Evolutionary conservation across 2,888 invertebrate genomes (phyloP), one percentile per base, ranked within the genome.

Genomic region (Craniophora ligustri): DNA sequence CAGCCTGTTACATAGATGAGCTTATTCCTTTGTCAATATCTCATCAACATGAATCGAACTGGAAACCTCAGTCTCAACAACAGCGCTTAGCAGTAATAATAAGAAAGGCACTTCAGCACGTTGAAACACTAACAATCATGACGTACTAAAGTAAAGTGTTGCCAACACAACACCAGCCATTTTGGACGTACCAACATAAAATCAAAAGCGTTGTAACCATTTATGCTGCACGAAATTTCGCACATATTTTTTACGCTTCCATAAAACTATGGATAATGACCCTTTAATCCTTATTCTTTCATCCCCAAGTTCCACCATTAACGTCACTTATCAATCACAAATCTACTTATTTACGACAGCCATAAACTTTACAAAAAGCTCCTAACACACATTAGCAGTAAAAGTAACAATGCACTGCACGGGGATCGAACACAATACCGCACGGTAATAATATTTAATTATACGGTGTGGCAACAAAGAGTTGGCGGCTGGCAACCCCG

Each of bases 401-500:
- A 39, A 35, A 49, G 66, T 64, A 72, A 79, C 75, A 73, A 79
- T 78, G 50, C 68, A 49, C 44, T 18, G 55, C 46, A 50, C 54
- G 62, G 72, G n/a, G 53, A 61, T 74, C 66, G 58, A 71, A 69
- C 77, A 79, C 72, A 71, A 73, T 72, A 54, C 73, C 50, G 53
- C 64, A 35, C 54, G 60, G 66, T 75, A 79, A 79, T 76, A 76
- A 77, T 78, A 73, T 78, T 77, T 79, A 79, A 80, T 80, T 80
- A 76, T 68, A 75, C 59, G 68, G 55, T 66, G 60, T 66, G 36
- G 65, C 67, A 68, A 70, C 74, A 77, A 74, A 68, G 76, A 71
- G 71, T 62, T 65, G 55, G 60, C 63, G 49, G 61, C 72, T 77
- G 76, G 71, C 74, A 76, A 73, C 78, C 55, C 67, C 50, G 70